Conservation (phyloP, 2,113 vertebrate genomes). For the Brachyhypopomus occidentalis region DNA sequence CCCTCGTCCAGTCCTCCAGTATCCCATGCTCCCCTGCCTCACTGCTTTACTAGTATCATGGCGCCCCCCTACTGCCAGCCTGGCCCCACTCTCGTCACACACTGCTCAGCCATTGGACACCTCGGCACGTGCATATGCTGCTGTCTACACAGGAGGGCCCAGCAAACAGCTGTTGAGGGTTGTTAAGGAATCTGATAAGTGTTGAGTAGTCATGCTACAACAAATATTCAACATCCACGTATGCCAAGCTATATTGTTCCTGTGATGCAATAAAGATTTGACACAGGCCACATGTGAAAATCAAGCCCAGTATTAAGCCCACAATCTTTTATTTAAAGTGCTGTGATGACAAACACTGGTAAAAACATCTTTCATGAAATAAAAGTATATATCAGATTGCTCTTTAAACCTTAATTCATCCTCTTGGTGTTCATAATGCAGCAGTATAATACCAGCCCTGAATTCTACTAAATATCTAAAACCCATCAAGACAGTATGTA, state of each 20-base stretch:
- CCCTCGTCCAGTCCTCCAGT: background rate
- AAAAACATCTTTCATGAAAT: background rate
- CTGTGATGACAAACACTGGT: background rate
- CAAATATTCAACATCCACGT: background rate
- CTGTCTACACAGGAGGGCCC: background rate
- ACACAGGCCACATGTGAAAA: background rate
- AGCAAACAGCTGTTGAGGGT: background rate
- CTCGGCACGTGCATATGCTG: background rate
- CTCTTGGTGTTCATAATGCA: background rate
- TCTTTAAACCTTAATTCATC: background rate
- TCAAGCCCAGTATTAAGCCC: too few relatives aligned
- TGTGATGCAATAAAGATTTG: background rate
- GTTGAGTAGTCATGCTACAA: background rate
- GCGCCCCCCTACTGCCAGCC: constrained; percentile 52
- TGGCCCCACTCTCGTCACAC: constrained; percentile 49
- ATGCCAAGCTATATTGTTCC: background rate
- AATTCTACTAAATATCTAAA: background rate
- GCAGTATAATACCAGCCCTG: background rate
- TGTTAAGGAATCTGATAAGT: background rate
- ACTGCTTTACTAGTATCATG: constrained; percentile 54
- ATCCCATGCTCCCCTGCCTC: constrained; percentile 35
- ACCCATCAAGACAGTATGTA: background rate
- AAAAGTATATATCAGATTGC: too few relatives aligned
- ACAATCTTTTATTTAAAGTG: background rate
- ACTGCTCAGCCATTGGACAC: background rate